These are phyloP conservation scores for Myrmecobius fasciatus DNA, from an alignment of 2,113 vertebrate genomes.

Conservation along the genomic window DNA sequence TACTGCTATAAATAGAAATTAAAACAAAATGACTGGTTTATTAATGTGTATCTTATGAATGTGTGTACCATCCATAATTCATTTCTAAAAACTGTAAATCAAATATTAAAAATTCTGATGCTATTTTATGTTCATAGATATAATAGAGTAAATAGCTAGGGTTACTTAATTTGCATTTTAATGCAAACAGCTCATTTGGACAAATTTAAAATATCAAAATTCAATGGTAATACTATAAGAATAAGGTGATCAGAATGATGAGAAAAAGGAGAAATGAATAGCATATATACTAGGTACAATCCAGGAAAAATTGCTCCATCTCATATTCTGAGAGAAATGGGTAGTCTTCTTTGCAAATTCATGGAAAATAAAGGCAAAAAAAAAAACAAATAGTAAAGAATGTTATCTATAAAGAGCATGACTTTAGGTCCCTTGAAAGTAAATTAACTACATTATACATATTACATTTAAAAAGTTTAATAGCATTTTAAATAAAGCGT, in stretches of 20 bases:
- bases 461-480: neutral
- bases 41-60: neutral
- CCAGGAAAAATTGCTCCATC: neutral
- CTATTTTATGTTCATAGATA: conserved; percentile 24
- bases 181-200: conserved; percentile 20
- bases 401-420: conserved; percentile 21
- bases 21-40: too few relatives aligned
- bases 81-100: conserved; percentile 30
- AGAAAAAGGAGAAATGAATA: conserved; percentile 30
- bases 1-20: conserved; percentile 2
- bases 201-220: conserved; percentile 47
- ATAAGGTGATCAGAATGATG: conserved; percentile 36
- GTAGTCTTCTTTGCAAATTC: conserved; percentile 24
- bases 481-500: neutral
- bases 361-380: neutral
- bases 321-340: conserved; percentile 11
- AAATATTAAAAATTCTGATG: conserved; percentile 4
- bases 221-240: conserved; percentile 7
- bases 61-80: neutral
- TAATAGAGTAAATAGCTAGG: conserved; percentile 12
- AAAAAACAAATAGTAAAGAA: neutral
- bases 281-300: conserved; percentile 9
- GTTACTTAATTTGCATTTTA: neutral
- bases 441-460: conserved; percentile 28
- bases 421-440: neutral